Conservation (phyloP, 2,797 vertebrate species). For the Leucoraja ocellata region DNA sequence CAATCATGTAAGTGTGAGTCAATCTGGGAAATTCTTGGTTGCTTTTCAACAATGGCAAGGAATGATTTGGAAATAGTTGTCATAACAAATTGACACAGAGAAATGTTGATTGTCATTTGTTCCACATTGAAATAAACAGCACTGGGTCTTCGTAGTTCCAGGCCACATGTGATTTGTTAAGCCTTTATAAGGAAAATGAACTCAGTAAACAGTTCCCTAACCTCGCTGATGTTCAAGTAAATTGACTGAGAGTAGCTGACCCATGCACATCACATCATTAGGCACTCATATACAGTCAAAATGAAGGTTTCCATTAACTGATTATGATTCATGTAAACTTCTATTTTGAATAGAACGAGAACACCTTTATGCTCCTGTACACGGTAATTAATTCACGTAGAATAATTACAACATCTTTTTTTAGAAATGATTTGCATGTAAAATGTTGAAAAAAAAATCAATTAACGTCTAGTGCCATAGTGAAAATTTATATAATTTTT, state of each 20-base stretch:
- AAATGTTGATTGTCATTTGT: too few species aligned
- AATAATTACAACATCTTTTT: neutral
- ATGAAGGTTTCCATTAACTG: neutral
- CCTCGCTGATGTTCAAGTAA: neutral
- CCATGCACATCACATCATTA: neutral
- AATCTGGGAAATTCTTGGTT: too few species aligned
- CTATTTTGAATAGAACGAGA: neutral
- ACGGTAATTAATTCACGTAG: neutral
- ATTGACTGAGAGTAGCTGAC: neutral
- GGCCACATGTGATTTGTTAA: neutral
- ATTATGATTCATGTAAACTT: neutral
- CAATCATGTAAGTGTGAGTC: too few species aligned
- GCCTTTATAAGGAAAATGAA: neutral
- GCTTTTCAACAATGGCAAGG: too few species aligned
- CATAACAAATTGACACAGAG: too few species aligned
- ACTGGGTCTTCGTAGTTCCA: too few species aligned
- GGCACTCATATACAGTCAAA: neutral
- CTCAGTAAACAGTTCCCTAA: neutral
- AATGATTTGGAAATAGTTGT: too few species aligned
- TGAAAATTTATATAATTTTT: neutral
- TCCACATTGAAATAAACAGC: too few species aligned
- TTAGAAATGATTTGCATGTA: neutral
- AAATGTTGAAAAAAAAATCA: neutral
- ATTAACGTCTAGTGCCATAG: neutral
- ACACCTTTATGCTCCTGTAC: neutral